phyloP scores from a whole-genome alignment of 2,888 invertebrate species.

The Drosophila quinaria region DNA sequence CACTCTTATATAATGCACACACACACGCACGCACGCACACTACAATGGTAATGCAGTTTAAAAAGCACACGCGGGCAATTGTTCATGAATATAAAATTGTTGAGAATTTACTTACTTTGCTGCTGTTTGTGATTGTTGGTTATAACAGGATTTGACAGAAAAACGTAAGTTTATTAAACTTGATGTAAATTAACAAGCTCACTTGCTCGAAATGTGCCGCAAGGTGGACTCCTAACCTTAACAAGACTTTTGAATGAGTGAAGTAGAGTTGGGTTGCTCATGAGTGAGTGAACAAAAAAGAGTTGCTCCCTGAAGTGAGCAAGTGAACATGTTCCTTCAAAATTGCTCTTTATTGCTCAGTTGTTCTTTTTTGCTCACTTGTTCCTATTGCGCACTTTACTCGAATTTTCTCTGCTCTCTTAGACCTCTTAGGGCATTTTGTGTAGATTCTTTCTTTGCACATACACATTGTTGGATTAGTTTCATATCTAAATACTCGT shows the following conservation, averaged over 20 bases:
- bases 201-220: conserved; percentile 66
- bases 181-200: conserved; percentile 69
- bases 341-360: too few relatives aligned
- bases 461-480: too few relatives aligned
- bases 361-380: too few relatives aligned
- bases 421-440: too few relatives aligned
- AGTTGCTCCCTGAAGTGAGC: too few relatives aligned
- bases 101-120: conserved; percentile 48
- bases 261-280: too few relatives aligned
- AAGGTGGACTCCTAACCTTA: conserved; percentile 61
- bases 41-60: conserved; percentile 43
- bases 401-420: too few relatives aligned
- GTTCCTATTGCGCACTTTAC: too few relatives aligned
- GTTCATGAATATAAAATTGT: background rate
- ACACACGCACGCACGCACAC: conserved; percentile 19
- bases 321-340: too few relatives aligned
- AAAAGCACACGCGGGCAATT: conserved; percentile 9
- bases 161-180: conserved; percentile 48
- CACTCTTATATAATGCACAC: conserved; percentile 61
- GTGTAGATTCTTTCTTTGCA: too few relatives aligned
- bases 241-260: conserved; percentile 57
- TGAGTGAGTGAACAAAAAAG: too few relatives aligned
- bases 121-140: conserved; percentile 38
- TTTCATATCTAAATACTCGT: too few relatives aligned
- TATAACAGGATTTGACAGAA: conserved; percentile 11